phyloP scores from a whole-genome alignment of 1,140 invertebrate genomes.

The Bombus sibiricus region DNA sequence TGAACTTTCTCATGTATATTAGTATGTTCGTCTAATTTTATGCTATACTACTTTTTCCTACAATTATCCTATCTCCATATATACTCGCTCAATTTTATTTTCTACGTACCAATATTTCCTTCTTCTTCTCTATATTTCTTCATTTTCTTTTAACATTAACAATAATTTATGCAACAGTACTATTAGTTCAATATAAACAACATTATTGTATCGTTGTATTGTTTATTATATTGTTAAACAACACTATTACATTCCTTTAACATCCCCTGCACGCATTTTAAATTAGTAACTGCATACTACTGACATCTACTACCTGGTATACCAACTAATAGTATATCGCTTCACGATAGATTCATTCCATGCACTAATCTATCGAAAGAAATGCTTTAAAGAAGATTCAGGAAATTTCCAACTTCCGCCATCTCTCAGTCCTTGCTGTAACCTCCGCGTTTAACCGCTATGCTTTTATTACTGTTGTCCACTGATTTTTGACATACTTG shows the following conservation, averaged over 20 bases:
- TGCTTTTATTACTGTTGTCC: too few relatives aligned
- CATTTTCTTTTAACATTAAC: neutral
- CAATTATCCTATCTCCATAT: neutral
- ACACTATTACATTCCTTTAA: neutral
- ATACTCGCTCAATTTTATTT: too few relatives aligned
- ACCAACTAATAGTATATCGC: too few relatives aligned
- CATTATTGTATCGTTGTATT: neutral
- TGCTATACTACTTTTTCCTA: neutral
- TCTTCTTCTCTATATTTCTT: accelerated
- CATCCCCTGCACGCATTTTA: neutral
- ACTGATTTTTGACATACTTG: too few relatives aligned
- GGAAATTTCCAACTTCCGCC: too few relatives aligned
- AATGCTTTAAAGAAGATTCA: too few relatives aligned
- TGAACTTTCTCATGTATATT: constrained; percentile 40
- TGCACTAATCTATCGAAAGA: too few relatives aligned
- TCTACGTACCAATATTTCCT: too few relatives aligned
- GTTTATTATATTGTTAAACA: neutral
- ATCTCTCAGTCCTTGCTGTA: too few relatives aligned
- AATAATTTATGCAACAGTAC: neutral
- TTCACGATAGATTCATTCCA: too few relatives aligned
- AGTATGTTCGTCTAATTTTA: neutral
- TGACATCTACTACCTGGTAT: too few relatives aligned
- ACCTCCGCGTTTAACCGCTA: too few relatives aligned
- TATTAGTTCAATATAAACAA: neutral
- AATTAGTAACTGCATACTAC: neutral